phyloP scores from a whole-genome alignment of 2,888 invertebrate genomes.

The Dryobota labecula region DNA sequence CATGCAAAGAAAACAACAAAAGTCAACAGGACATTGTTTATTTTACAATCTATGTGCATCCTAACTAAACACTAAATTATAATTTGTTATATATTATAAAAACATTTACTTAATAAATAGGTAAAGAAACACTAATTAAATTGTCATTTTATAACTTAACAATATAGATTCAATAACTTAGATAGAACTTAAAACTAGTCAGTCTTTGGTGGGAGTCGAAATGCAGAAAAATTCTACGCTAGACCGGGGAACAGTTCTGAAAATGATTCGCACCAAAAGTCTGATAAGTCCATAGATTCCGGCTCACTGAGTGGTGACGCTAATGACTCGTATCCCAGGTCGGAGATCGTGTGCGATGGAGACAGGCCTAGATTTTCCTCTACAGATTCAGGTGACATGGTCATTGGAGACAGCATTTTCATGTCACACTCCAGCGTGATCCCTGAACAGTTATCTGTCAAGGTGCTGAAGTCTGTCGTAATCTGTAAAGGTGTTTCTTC shows the following conservation, averaged over 20 bases:
- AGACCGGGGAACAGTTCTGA: conserved; percentile 94
- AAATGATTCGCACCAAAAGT: conserved; percentile 94
- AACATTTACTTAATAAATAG: conserved; percentile 63
- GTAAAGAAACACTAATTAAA: conserved; percentile 65
- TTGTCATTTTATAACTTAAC: conserved; percentile 75
- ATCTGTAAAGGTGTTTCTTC: conserved; percentile 77
- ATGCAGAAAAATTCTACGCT: conserved; percentile 86
- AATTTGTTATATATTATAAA: conserved; percentile 65
- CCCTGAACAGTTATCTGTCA: conserved; percentile 76
- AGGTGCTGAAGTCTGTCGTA: conserved; percentile 77
- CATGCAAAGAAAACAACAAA: conserved; percentile 48
- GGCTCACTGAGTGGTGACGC: conserved; percentile 87
- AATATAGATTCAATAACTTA: conserved; percentile 70
- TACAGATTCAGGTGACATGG: conserved; percentile 79
- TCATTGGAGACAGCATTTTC: conserved; percentile 87
- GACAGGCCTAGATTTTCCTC: conserved; percentile 83
- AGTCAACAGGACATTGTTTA: conserved; percentile 72
- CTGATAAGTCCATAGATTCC: conserved; percentile 89
- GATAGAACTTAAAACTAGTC: conserved; percentile 79
- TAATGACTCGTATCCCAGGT: conserved; percentile 88
- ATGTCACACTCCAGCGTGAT: conserved; percentile 82
- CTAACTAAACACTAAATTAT: conserved; percentile 69
- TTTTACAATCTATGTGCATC: conserved; percentile 81
- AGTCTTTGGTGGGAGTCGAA: conserved; percentile 86
- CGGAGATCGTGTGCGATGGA: conserved; percentile 85